Conservation (phyloP, 2,888 invertebrate species). For the Lordiphosa fenestrarum region DNA sequence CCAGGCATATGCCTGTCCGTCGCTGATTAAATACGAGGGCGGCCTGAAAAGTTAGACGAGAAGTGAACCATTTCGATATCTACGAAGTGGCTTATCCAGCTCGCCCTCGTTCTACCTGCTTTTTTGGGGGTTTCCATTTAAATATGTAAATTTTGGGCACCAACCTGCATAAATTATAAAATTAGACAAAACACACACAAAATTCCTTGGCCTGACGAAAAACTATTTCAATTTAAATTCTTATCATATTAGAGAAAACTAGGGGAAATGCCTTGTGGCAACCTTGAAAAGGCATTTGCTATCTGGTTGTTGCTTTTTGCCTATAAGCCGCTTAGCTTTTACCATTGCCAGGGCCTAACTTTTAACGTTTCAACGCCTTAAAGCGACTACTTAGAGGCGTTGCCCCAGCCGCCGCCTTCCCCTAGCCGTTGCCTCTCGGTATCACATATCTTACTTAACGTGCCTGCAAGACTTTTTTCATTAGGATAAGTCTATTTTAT, state of each 20-base stretch:
- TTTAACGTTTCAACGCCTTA: conserved; percentile 65
- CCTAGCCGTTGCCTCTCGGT: conserved; percentile 30
- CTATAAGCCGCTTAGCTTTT: conserved; percentile 52
- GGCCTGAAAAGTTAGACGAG: too few relatives aligned
- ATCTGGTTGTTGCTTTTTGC: conserved; percentile 26
- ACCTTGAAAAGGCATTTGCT: conserved; percentile 35
- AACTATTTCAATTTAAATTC: conserved; percentile 59
- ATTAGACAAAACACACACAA: conserved; percentile 39
- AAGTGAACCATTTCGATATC: too few relatives aligned
- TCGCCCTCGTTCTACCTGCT: conserved; percentile 3
- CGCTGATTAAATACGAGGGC: too few relatives aligned
- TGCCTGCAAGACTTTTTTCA: conserved; percentile 71
- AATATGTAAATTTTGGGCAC: conserved; percentile 35
- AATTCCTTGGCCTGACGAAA: conserved; percentile 19
- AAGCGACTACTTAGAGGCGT: conserved; percentile 26
- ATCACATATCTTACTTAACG: conserved; percentile 72
- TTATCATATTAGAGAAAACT: conserved; percentile 34
- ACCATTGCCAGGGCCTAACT: conserved; percentile 48
- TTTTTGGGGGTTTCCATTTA: conserved; percentile 23
- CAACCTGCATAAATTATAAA: conserved; percentile 50
- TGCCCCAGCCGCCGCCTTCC: not conserved
- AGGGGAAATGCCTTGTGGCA: conserved; percentile 18
- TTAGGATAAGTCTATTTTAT: conserved; percentile 74
- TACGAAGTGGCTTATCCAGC: too few relatives aligned
- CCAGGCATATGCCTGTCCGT: too few relatives aligned